Percentiles rank a stretch among this genome's conserved stretches.
Evolutionary conservation across 2,113 vertebrate genomes (phyloP).

Genomic region (Cinclus cinclus): DNA sequence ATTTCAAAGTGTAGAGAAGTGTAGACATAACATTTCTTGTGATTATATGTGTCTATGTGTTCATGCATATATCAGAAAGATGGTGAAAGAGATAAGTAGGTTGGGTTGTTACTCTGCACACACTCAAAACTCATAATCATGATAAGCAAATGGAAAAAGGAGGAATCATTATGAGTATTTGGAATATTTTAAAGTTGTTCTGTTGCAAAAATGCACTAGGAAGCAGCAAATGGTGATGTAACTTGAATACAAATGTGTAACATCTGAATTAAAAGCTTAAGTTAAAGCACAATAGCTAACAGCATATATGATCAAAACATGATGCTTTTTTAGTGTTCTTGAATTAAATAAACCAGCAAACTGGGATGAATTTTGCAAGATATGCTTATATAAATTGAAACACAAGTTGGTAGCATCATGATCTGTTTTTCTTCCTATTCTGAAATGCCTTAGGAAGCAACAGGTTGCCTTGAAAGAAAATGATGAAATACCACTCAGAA

Average conservation of each 20-base stretch:
- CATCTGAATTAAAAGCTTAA: background rate
- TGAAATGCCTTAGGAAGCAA: background rate
- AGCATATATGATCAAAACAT: background rate
- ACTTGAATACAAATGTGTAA: background rate
- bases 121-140: background rate
- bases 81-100: background rate
- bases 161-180: background rate
- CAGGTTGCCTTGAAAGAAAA: background rate
- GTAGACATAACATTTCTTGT: background rate
- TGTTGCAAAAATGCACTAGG: background rate
- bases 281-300: background rate
- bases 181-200: background rate
- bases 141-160: background rate
- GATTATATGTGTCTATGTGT: fast-evolving
- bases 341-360: background rate
- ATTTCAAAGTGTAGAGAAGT: background rate
- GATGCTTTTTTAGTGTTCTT: background rate
- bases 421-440: background rate
- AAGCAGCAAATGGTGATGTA: background rate
- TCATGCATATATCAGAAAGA: background rate
- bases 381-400: background rate
- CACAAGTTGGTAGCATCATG: background rate
- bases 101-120: background rate
- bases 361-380: background rate
- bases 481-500: background rate